These are phyloP conservation scores for Tamias sibiricus DNA, from an alignment of 2,113 vertebrate species.

Conservation along the genomic window DNA sequence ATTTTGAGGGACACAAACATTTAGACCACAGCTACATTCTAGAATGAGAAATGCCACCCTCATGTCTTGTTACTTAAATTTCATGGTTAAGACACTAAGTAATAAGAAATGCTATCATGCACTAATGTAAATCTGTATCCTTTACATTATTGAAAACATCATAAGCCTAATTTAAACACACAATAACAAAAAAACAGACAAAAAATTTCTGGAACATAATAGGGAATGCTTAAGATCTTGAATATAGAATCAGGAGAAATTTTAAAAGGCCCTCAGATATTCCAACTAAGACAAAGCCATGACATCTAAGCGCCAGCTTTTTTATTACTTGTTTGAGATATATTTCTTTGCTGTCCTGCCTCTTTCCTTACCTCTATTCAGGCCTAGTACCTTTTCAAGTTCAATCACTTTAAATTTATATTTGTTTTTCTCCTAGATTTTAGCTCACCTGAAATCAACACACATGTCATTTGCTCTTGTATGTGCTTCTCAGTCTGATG, in stretches of 20 bases:
- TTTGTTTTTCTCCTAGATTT: background rate
- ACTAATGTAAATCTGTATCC: background rate
- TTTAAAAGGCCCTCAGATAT: background rate
- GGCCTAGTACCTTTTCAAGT: background rate
- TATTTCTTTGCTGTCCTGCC: background rate
- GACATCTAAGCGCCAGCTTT: background rate
- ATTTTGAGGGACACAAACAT: background rate
- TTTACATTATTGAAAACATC: conserved; percentile 1
- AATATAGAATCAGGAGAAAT: background rate
- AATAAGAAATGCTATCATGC: background rate
- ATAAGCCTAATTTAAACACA: background rate
- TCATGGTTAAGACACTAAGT: background rate
- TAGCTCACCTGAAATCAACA: background rate
- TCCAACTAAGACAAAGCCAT: background rate
- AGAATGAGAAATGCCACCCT: background rate
- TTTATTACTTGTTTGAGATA: background rate
- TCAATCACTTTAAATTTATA: background rate
- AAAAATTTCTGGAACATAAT: background rate
- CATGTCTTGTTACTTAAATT: background rate
- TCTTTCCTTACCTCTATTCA: background rate
- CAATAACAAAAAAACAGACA: conserved; percentile 9
- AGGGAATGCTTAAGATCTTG: background rate
- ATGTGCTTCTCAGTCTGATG: background rate
- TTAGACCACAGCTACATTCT: background rate
- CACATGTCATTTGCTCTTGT: background rate